A percentile compares a stretch with the other conserved stretches of the same genome.
Conservation (phyloP, 37 sponge, comb jelly and placozoan genomes). For the Haliclona indistincta region DNA sequence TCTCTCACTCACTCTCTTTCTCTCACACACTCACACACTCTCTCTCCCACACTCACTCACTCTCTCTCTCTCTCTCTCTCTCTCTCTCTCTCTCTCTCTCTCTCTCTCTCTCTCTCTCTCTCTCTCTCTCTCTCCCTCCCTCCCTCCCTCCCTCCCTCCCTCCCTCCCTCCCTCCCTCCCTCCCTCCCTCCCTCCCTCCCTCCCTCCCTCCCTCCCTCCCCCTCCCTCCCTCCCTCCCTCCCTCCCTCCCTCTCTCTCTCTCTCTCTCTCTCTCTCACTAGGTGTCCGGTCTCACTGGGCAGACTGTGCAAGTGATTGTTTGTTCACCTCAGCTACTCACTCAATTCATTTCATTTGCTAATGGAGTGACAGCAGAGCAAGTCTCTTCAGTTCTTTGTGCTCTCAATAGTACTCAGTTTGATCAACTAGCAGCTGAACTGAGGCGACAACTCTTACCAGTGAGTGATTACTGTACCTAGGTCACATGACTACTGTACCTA, state of each 20-base stretch:
- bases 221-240: not conserved
- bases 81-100: not conserved
- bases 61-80: not conserved
- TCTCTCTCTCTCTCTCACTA: not conserved
- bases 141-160: slow-evolving; percentile 17
- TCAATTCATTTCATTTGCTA: not conserved
- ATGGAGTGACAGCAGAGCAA: slow-evolving; percentile 1
- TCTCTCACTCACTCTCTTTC: not conserved
- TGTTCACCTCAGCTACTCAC: not conserved
- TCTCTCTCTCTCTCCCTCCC: slow-evolving; percentile 12
- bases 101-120: slow-evolving; percentile 7
- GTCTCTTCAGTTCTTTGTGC: slow-evolving; percentile 12
- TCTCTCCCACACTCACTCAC: not conserved
- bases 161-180: not conserved
- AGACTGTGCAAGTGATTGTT: not conserved
- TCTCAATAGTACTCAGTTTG: slow-evolving; percentile 13
- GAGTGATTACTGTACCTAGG: too few relatives aligned
- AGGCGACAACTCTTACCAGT: slow-evolving; percentile 1
- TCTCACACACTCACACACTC: not conserved
- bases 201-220: slow-evolving; percentile 23
- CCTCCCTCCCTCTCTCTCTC: not conserved
- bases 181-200: slow-evolving; percentile 3
- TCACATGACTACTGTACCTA: too few relatives aligned
- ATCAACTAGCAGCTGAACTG: slow-evolving; percentile 12
- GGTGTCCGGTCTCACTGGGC: not conserved